Conservation (phyloP, 2,113 vertebrate genomes). For the Percina caprodes region DNA sequence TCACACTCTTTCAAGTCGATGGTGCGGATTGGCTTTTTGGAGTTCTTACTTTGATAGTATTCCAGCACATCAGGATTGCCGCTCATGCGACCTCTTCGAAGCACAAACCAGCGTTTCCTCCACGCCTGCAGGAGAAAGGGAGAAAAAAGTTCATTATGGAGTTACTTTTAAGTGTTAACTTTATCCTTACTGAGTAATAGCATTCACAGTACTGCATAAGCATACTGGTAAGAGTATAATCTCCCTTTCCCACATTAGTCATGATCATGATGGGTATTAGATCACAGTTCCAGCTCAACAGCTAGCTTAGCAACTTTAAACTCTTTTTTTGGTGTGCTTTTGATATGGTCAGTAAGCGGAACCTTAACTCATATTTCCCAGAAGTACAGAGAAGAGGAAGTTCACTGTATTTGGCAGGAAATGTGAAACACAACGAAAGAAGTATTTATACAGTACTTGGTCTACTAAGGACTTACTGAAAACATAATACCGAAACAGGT, state of each 20-base stretch:
- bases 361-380: slow-evolving; percentile 84
- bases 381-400: slow-evolving; percentile 87
- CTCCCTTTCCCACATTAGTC: slow-evolving; percentile 23
- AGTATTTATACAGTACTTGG: slow-evolving; percentile 43
- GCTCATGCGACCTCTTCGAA: slow-evolving; percentile 94
- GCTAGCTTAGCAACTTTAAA: slow-evolving; percentile 41
- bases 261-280: slow-evolving; percentile 41
- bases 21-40: slow-evolving; percentile 93
- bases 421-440: slow-evolving; percentile 61
- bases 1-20: slow-evolving; percentile 96
- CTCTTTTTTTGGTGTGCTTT: slow-evolving; percentile 52
- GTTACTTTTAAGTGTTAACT: background rate
- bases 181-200: background rate
- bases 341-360: slow-evolving; percentile 77
- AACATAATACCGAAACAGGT: slow-evolving; percentile 14
- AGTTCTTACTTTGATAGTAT: slow-evolving; percentile 93
- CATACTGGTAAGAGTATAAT: background rate
- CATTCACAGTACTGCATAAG: slow-evolving; percentile 14
- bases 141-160: slow-evolving; percentile 6
- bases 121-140: slow-evolving; percentile 87
- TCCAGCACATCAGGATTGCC: slow-evolving; percentile 96
- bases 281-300: slow-evolving; percentile 31
- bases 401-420: slow-evolving; percentile 74
- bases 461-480: slow-evolving; percentile 25
- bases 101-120: slow-evolving; percentile 97